These are phyloP conservation scores for Rhagophthalmus giganteus DNA, from an alignment of 2,888 invertebrate species.

Conservation along the genomic window DNA sequence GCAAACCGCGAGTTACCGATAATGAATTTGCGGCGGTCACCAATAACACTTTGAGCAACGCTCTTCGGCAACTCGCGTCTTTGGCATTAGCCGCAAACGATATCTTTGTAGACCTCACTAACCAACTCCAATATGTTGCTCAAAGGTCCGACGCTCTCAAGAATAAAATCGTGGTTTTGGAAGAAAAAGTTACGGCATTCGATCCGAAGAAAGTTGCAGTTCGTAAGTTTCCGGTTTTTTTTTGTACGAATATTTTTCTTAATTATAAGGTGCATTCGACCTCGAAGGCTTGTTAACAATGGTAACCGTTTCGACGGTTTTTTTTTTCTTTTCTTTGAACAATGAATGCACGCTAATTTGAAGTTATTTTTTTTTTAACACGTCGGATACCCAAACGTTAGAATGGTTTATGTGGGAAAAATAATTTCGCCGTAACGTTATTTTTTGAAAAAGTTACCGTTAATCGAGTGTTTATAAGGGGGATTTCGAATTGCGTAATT, in stretches of 20 bases:
- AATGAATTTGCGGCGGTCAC: slow-evolving; percentile 84
- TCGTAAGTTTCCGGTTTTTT: slow-evolving; percentile 71
- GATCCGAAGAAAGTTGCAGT: slow-evolving; percentile 91
- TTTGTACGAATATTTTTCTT: slow-evolving; percentile 1
- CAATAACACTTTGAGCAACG: slow-evolving; percentile 83
- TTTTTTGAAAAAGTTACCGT: no score
- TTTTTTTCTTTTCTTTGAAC: no score
- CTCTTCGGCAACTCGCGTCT: slow-evolving; percentile 82
- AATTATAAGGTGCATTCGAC: no score
- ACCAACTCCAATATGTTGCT: slow-evolving; percentile 73
- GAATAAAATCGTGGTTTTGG: slow-evolving; percentile 69
- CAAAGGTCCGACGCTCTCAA: slow-evolving; percentile 74
- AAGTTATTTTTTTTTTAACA: no score
- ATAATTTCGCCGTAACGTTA: no score
- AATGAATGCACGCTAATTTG: slow-evolving; percentile 3
- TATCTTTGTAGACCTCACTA: slow-evolving; percentile 80
- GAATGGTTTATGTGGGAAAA: no score
- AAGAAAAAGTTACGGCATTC: slow-evolving; percentile 70
- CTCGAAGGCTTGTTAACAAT: no score
- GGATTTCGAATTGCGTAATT: no score
- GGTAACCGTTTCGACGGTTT: no score
- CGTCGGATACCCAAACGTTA: no score
- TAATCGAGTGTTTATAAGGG: no score
- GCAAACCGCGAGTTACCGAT: slow-evolving; percentile 64
- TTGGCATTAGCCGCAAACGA: slow-evolving; percentile 82